Base-by-base conservation (phyloP, 2,113 vertebrate genomes). In the Pitta sordida region DNA sequence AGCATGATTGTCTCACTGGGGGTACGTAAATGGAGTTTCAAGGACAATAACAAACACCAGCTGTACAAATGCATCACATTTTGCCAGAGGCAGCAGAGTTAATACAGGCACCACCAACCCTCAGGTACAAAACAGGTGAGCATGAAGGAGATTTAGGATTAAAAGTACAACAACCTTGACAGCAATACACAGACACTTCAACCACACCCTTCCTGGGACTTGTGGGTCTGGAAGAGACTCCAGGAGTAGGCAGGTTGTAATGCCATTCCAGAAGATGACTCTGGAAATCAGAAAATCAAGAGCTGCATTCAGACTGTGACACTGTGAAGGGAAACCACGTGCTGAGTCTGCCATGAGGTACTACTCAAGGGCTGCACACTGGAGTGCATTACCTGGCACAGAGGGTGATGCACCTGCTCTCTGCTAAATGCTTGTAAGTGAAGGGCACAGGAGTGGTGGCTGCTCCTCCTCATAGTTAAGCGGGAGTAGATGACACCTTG, bases 131-230 rank as follows among this genome's bases (percentile, higher is more conserved):
- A 70, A 39, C 0, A 65, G 15, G 32, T 29, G 71, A 63, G 59
- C 0, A 0, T 15, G 43, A 56, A 59, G 64, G 15, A 60, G 37
- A 32, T 26, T 93, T 26, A 37, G 64, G 48, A 55, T 63, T 51
- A 56, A 53, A 70, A 44, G 43, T 8, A n/a, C 17, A 52, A 32
- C 24, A 7, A 36, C 34, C 37, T 53, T 16, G 24, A 51, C 79
- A 58, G 34, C 3, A 7, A 55, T 32, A 41, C 5, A 11, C 3
- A 13, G 37, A 20, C 46, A 30, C 46, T 62, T 62, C 43, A 73
- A 9, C 32, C 68, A 59, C 2, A 7, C 18, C 13, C 0, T 0
- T 48, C 70, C 13, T 27, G 10, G 53, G 51, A 67, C 46, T 17
- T 18, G 37, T 1, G 53, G 55, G 39, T 55, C 64, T 74, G 3